Base-by-base conservation (phyloP, 2,797 vertebrate genomes). In the Sebastolobus alascanus region DNA sequence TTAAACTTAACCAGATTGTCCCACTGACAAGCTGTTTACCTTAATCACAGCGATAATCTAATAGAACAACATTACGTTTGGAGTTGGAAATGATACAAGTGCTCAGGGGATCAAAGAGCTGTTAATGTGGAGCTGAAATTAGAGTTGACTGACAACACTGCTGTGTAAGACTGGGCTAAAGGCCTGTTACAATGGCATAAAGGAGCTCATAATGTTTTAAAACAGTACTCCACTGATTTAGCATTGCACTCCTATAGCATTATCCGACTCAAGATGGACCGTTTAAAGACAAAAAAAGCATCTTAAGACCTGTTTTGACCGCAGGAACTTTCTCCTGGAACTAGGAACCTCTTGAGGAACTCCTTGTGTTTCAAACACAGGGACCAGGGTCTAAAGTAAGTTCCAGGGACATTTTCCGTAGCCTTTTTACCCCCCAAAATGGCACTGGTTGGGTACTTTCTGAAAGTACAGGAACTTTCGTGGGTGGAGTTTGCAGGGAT, bases 21-120 rank as follows among this genome's bases (percentile, higher is more conserved):
- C 68, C 77, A 77, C 66, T 86, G 88, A 92, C 84, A 89, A 86
- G 79, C 72, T 90, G 90, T 91, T 94, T 92, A 92, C 90, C 79
- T 89, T 80, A 91, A 92, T 90, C 87, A 92, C 74, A 72, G 77
- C 27, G 65, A 90, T 93, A 92, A 93, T 89, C 90, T 86, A 88
- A 90, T 85, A 82, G 79, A 93, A 92, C 85, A 88, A 91, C 87
- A 88, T 85, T 68, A 89, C 66, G 65, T 90, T 87, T 90, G 88
- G 87, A 67, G 65, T 60, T 86, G 78, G 71, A 79, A 77, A 73
- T 86, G 50, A 77, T 73, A 79, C 73, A 67, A 82, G 43, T 16
- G 18, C 37, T 43, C 31, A 55, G 64, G 63, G 71, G 76, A 89
- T 86, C 79, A 91, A 89, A 91, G 85, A 66, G 22, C 56, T 54